These are phyloP conservation scores for Yponomeuta sedellus DNA, from an alignment of 2,888 invertebrate species.

Conservation along the genomic window DNA sequence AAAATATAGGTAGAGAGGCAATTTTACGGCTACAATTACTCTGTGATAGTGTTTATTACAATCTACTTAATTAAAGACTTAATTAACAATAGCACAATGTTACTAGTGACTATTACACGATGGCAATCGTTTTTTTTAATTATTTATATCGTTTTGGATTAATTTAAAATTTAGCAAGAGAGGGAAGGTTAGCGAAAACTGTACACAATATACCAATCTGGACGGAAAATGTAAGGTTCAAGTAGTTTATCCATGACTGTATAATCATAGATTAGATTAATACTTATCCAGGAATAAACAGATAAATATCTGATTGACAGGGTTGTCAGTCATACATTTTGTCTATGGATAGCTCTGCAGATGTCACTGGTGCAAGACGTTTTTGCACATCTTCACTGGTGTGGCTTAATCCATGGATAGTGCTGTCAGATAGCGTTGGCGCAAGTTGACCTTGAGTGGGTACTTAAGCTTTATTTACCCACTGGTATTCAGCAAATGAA, in stretches of 20 bases:
- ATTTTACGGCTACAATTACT: slow-evolving; percentile 9
- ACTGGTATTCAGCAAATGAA: too few relatives aligned
- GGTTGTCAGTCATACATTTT: too few relatives aligned
- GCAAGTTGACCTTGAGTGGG: too few relatives aligned
- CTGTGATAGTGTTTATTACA: neutral
- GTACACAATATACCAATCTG: slow-evolving; percentile 5
- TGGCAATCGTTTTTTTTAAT: slow-evolving; percentile 42
- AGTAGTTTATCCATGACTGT: neutral
- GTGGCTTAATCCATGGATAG: too few relatives aligned
- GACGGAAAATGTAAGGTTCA: slow-evolving; percentile 13
- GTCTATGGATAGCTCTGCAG: too few relatives aligned
- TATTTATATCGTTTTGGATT: slow-evolving; percentile 8
- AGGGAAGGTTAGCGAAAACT: neutral
- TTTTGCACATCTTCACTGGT: too few relatives aligned
- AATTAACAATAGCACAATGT: slow-evolving; percentile 44
- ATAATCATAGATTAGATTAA: too few relatives aligned
- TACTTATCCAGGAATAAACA: too few relatives aligned
- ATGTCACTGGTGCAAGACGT: too few relatives aligned
- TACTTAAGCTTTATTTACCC: too few relatives aligned
- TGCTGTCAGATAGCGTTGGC: too few relatives aligned
- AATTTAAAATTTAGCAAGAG: neutral
- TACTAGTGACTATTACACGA: slow-evolving; percentile 60
- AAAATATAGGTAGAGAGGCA: slow-evolving; percentile 9
- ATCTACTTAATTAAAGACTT: slow-evolving; percentile 10
- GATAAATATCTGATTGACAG: too few relatives aligned